A percentile compares a stretch with the other conserved stretches of the same genome.
Conservation (phyloP, 2,888 invertebrate species). For the Lasius fuliginosus region DNA sequence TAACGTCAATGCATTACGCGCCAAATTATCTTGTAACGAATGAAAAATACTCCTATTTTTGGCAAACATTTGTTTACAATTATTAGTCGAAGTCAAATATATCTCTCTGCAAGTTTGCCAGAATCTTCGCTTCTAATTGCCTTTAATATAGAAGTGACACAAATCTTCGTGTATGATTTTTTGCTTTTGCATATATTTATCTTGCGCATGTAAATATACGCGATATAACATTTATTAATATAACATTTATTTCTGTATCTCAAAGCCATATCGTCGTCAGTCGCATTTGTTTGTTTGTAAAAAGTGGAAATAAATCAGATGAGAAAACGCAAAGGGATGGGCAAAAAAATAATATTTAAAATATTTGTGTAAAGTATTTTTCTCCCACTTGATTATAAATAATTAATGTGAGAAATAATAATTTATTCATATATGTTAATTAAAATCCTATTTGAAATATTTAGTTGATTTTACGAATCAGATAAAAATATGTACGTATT, state of each 20-base stretch:
- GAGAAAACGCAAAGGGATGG: too few relatives aligned
- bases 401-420: too few relatives aligned
- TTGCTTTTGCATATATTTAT: neutral
- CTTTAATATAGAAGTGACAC: neutral
- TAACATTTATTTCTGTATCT: neutral
- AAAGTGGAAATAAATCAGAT: neutral
- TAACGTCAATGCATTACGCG: neutral
- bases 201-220: neutral
- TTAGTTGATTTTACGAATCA: too few relatives aligned
- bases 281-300: neutral
- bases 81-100: neutral
- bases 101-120: neutral
- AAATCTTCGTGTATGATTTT: neutral
- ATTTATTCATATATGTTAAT: too few relatives aligned
- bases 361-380: too few relatives aligned
- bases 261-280: neutral
- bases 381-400: too few relatives aligned
- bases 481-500: too few relatives aligned
- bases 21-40: neutral
- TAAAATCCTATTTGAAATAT: too few relatives aligned
- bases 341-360: too few relatives aligned
- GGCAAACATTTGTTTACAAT: neutral
- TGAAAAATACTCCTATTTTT: neutral
- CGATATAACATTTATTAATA: neutral
- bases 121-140: neutral